Percentiles rank a stretch among this genome's conserved stretches.
phyloP scores from a whole-genome alignment of 35 echinoderm and acorn worm species.

The Nesometra sesokonis region DNA sequence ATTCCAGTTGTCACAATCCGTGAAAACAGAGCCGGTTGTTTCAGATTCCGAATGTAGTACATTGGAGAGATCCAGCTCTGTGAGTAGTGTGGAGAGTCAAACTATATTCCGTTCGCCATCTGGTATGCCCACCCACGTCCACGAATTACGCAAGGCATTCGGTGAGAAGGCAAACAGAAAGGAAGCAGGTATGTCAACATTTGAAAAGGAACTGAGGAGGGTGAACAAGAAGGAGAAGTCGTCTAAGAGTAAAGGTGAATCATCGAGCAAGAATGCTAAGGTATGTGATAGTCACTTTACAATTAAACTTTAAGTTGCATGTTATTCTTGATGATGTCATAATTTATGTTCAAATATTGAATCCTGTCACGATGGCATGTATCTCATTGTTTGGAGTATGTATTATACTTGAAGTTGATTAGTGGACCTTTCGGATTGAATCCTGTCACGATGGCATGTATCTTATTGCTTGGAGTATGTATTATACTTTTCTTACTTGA shows the following conservation, averaged over 20 bases:
- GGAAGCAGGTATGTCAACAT: not conserved
- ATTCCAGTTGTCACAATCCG: not conserved
- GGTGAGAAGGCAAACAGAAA: slow-evolving; percentile 14
- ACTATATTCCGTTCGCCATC: not conserved
- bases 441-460: too few relatives aligned
- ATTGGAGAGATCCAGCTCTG: not conserved
- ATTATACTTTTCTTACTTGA: too few relatives aligned
- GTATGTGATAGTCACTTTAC: not conserved
- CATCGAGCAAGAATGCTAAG: not conserved
- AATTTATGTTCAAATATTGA: too few relatives aligned
- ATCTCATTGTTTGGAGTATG: too few relatives aligned
- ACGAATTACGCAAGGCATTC: slow-evolving; percentile 59
- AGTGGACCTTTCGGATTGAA: too few relatives aligned
- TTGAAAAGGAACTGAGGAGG: not conserved
- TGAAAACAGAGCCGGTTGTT: not conserved
- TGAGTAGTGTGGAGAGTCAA: not conserved
- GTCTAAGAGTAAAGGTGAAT: not conserved
- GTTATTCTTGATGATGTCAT: too few relatives aligned
- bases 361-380: too few relatives aligned
- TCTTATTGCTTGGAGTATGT: too few relatives aligned
- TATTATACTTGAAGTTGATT: too few relatives aligned
- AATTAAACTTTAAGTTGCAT: too few relatives aligned
- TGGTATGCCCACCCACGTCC: slow-evolving; percentile 10
- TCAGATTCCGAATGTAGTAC: not conserved
- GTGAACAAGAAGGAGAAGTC: not conserved